These are phyloP conservation scores for Oxycera nigricornis DNA, from an alignment of 2,888 invertebrate genomes.

Conservation along the genomic window DNA sequence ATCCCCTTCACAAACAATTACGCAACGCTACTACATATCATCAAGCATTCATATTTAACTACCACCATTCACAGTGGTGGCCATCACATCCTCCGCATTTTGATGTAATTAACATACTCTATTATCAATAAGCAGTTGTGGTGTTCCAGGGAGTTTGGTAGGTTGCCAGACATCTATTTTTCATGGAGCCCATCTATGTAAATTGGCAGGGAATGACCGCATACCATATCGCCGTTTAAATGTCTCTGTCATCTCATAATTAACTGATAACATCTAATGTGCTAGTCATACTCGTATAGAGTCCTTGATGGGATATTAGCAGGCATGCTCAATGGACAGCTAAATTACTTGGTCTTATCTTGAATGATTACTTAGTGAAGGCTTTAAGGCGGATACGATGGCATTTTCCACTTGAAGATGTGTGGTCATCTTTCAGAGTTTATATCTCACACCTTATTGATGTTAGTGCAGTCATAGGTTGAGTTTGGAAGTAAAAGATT, in stretches of 20 bases:
- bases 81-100: too few species aligned
- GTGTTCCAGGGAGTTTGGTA: too few species aligned
- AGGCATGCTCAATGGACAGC: constrained; percentile 7
- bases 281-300: background rate
- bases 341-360: background rate
- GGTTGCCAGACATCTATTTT: background rate
- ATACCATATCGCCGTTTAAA: background rate
- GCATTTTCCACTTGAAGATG: constrained; percentile 1
- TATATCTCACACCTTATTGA: too few species aligned
- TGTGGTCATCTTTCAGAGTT: too few species aligned
- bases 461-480: too few species aligned
- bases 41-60: too few species aligned
- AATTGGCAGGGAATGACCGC: background rate
- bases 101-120: too few species aligned
- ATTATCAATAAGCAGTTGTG: background rate
- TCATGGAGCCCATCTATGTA: background rate
- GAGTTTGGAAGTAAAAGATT: too few species aligned
- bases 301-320: background rate
- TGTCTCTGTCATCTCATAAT: background rate
- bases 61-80: too few species aligned
- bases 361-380: constrained; percentile 1
- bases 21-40: too few species aligned
- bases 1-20: too few species aligned
- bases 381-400: background rate
- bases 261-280: constrained; percentile 14